Evolutionary conservation across 2,113 vertebrate species (phyloP), one percentile per base, ranked within the genome.

Genomic region (Ovibos moschatus): DNA sequence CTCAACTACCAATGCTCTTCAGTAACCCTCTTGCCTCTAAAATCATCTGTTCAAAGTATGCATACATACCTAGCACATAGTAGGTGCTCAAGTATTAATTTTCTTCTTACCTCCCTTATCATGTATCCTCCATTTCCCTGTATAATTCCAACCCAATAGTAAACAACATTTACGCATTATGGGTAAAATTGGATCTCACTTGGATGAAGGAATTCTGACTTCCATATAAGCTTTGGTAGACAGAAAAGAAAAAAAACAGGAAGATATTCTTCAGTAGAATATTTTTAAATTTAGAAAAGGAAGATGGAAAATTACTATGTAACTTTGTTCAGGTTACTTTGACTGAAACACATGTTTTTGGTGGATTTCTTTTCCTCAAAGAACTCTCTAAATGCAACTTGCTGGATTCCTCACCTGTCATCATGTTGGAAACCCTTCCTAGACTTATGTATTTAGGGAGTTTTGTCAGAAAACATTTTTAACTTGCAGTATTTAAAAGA

Each of bases 401-500:
- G 96, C 87, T 97, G 94, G 94, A 94, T 95, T 97, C 71, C 91
- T 98, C 19, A 81, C 94, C 92, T 79, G 95, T 88, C 95, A 93
- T 93, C 92, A 60, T 97, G 89, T 96, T 98, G 97, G 96, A 98
- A 98, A 78, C 97, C 97, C 96, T 98, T 98, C 96, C 92, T 97
- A 98, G 97, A 98, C 86, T 74, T 97, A 40, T 97, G 97, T 97
- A 95, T 89, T 97, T 89, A 95, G 95, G 97, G 94, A 94, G 95
- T 91, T 55, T 90, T 92, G 95, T 98, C 96, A 98, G 93, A 98
- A 98, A 97, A 95, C 94, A 97, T 98, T 98, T 99, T 98, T 98
- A 98, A 98, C 96, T 98, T 98, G 91, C 96, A 98, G 95, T 98
- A 98, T 99, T 99, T 99, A 97, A 99, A 98, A 99, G 76, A 98